Evolutionary conservation across 2,797 vertebrate genomes (phyloP).

Genomic region (Bradypus variegatus): DNA sequence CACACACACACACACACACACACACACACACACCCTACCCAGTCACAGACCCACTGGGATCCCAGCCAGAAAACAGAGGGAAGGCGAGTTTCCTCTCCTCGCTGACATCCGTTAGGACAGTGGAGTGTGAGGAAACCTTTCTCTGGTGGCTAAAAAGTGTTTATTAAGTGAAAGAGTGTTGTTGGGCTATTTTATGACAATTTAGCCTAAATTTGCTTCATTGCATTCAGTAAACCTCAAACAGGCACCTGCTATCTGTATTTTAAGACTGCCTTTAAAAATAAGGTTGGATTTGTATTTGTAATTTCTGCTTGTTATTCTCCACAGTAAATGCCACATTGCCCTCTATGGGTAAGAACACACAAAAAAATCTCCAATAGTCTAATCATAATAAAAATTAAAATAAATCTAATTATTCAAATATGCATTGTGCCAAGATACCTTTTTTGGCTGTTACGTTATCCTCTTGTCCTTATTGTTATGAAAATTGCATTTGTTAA

Average conservation of each 20-base stretch:
- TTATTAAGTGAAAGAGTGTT: background rate
- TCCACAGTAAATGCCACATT: conserved; percentile 39
- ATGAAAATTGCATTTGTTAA: background rate
- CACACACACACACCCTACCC: background rate
- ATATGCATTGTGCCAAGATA: background rate
- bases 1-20: background rate
- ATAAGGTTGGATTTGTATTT: conserved; percentile 31
- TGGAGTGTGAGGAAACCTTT: background rate
- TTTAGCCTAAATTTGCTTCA: background rate
- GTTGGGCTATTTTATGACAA: background rate
- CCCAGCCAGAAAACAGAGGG: background rate
- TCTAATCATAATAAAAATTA: background rate
- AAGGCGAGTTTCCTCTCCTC: background rate
- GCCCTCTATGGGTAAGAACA: conserved; percentile 66
- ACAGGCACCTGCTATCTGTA: background rate
- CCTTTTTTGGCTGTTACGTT: background rate
- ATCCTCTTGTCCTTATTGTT: background rate
- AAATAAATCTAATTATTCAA: background rate
- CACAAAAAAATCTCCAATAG: background rate
- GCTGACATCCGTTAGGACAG: background rate
- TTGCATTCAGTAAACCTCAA: background rate
- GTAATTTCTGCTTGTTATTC: background rate
- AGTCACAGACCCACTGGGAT: background rate
- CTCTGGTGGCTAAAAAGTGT: background rate
- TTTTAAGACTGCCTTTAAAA: conserved; percentile 22